Conservation (phyloP, 1,140 invertebrate genomes). For the Drosophila sturtevanti region DNA sequence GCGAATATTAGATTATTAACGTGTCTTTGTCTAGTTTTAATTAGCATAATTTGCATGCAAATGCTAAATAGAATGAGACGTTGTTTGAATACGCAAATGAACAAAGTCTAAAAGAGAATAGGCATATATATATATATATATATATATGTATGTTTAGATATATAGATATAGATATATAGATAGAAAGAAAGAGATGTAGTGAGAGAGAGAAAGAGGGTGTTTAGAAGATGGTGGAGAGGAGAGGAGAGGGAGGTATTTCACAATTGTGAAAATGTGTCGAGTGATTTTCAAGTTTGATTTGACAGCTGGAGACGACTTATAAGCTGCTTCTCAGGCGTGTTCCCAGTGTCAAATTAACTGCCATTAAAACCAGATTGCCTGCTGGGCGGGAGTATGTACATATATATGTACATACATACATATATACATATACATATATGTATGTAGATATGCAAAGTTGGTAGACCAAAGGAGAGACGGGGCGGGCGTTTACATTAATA, state of each 20-base stretch:
- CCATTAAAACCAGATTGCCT: constrained; percentile 45
- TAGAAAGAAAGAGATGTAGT: too few species aligned
- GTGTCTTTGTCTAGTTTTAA: constrained; percentile 76
- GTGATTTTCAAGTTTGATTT: constrained; percentile 65
- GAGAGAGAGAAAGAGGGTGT: background rate
- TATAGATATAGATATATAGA: background rate
- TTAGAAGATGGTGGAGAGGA: background rate
- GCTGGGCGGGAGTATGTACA: background rate
- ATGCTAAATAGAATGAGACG: constrained; percentile 68
- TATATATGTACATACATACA: too few species aligned
- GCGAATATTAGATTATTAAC: constrained; percentile 60
- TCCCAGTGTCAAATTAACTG: constrained; percentile 70
- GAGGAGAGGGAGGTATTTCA: background rate
- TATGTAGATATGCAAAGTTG: background rate
- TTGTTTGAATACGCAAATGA: background rate
- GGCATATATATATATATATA: too few species aligned
- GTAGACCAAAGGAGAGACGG: background rate
- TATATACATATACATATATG: too few species aligned
- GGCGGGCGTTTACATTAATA: constrained; percentile 37
- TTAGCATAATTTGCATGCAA: constrained; percentile 77
- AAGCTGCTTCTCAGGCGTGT: constrained; percentile 57
- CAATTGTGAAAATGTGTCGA: constrained; percentile 73
- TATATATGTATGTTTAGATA: too few species aligned
- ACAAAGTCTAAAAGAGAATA: background rate
- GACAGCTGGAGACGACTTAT: constrained; percentile 42